Evolutionary conservation across 2,113 vertebrate species (phyloP).

Genomic region (Ia io): DNA sequence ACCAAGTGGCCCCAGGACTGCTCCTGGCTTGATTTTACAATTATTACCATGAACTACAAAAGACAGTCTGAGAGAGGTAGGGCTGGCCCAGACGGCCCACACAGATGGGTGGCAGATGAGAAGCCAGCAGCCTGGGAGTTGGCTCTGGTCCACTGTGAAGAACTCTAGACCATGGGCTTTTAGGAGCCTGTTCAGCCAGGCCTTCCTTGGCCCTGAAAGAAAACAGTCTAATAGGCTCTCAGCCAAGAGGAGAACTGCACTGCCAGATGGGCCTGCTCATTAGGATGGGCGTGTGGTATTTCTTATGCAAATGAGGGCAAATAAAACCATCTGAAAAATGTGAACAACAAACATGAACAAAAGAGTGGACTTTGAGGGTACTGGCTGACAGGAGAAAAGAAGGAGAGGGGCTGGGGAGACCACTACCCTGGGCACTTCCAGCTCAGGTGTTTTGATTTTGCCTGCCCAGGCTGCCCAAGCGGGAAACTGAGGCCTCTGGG

Average conservation of each 20-base stretch:
- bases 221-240: slow-evolving; percentile 69
- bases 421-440: background rate
- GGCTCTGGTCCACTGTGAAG: background rate
- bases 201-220: slow-evolving; percentile 53
- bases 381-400: background rate
- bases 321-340: slow-evolving; percentile 47
- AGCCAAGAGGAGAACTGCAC: slow-evolving; percentile 19
- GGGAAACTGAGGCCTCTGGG: background rate
- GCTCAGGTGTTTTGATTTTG: background rate
- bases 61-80: background rate
- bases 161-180: background rate
- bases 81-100: background rate
- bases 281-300: slow-evolving; percentile 35
- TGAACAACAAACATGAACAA: slow-evolving; percentile 25
- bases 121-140: background rate
- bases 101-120: background rate
- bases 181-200: slow-evolving; percentile 34
- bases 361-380: background rate
- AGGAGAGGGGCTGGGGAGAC: background rate
- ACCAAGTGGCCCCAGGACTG: background rate
- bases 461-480: background rate
- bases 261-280: slow-evolving; percentile 57
- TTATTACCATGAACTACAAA: background rate
- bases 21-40: background rate
- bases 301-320: slow-evolving; percentile 64